A percentile compares a stretch with the other conserved stretches of the same genome.
phyloP scores from a whole-genome alignment of 2,888 invertebrate genomes.

The Drosophila peninsularis region DNA sequence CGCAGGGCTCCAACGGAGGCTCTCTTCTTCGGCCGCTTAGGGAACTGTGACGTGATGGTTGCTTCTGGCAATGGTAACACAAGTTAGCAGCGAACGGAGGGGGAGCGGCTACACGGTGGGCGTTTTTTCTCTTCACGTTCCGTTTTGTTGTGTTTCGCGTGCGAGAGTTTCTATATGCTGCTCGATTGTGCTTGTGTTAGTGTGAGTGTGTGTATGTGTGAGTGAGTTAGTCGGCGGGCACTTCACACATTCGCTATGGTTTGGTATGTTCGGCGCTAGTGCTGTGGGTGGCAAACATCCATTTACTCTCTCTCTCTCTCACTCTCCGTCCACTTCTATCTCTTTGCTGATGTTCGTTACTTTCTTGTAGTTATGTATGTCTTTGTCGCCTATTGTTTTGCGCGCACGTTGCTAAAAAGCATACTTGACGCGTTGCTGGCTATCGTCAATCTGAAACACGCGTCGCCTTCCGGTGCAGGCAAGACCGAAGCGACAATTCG shows the following conservation, averaged over 20 bases:
- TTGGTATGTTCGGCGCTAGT: conserved; percentile 37
- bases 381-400: conserved; percentile 64
- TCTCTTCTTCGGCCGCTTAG: conserved; percentile 47
- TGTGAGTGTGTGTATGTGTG: conserved; percentile 34
- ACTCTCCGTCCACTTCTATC: conserved; percentile 26
- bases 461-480: conserved; percentile 53
- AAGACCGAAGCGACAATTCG: conserved; percentile 39
- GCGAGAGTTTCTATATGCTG: conserved; percentile 27
- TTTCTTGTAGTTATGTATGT: conserved; percentile 40
- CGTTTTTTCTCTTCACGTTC: conserved; percentile 73
- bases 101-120: conserved; percentile 65
- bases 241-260: conserved; percentile 46
- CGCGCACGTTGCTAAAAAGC: conserved; percentile 64
- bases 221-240: conserved; percentile 57
- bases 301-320: conserved; percentile 45
- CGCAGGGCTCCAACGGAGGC: conserved; percentile 75
- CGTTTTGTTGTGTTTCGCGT: conserved; percentile 58
- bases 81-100: conserved; percentile 30
- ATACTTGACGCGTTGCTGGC: conserved; percentile 75
- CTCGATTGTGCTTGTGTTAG: conserved; percentile 6
- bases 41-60: conserved; percentile 63
- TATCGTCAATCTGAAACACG: conserved; percentile 74
- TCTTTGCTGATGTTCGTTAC: conserved; percentile 47
- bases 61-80: conserved; percentile 57
- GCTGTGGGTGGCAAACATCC: conserved; percentile 64